Percentiles rank a stretch among this genome's conserved stretches.
Conservation (phyloP, 2,888 invertebrate genomes). For the Hydriomena furcata region DNA sequence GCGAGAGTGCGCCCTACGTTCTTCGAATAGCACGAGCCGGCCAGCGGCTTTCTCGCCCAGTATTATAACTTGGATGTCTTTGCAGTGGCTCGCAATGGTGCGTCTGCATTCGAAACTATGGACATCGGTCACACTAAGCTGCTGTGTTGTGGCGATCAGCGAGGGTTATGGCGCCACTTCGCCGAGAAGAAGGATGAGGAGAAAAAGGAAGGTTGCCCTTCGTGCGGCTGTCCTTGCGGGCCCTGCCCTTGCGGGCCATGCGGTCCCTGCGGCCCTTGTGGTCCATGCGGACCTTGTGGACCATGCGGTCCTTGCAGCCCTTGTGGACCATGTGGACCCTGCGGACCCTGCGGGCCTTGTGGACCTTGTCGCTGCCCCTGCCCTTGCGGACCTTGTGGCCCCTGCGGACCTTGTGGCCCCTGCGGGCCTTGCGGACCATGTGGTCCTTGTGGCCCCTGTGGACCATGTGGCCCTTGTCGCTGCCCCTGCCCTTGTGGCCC, state of each 20-base stretch:
- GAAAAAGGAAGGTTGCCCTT: slow-evolving; percentile 39
- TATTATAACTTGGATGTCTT: slow-evolving; percentile 75
- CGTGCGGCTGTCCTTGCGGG: slow-evolving; percentile 40
- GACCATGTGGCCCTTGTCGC: slow-evolving; percentile 42
- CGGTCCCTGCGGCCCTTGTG: slow-evolving; percentile 42
- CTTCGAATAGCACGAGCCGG: slow-evolving; percentile 68
- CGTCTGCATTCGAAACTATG: slow-evolving; percentile 35
- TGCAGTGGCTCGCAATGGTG: slow-evolving; percentile 54
- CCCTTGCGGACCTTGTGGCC: slow-evolving; percentile 32
- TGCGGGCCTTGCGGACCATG: slow-evolving; percentile 39
- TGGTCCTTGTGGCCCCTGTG: slow-evolving; percentile 31
- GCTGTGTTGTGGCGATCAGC: slow-evolving; percentile 54
- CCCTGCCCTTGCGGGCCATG: slow-evolving; percentile 47
- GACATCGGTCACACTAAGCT: slow-evolving; percentile 40
- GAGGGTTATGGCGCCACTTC: slow-evolving; percentile 43
- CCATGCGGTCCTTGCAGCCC: slow-evolving; percentile 55
- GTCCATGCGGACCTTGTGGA: slow-evolving; percentile 48
- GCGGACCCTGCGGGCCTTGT: slow-evolving; percentile 36
- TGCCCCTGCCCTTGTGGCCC: slow-evolving; percentile 35
- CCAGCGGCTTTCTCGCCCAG: slow-evolving; percentile 58
- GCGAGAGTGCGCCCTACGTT: slow-evolving; percentile 58
- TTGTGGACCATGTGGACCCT: slow-evolving; percentile 42
- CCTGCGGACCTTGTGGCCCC: slow-evolving; percentile 52
- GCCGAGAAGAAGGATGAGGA: slow-evolving; percentile 53
- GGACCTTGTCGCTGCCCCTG: slow-evolving; percentile 51